A percentile compares a stretch with the other conserved stretches of the same genome.
Conservation (phyloP, 2,888 invertebrate species). For the Eumacrocentrus americanus region DNA sequence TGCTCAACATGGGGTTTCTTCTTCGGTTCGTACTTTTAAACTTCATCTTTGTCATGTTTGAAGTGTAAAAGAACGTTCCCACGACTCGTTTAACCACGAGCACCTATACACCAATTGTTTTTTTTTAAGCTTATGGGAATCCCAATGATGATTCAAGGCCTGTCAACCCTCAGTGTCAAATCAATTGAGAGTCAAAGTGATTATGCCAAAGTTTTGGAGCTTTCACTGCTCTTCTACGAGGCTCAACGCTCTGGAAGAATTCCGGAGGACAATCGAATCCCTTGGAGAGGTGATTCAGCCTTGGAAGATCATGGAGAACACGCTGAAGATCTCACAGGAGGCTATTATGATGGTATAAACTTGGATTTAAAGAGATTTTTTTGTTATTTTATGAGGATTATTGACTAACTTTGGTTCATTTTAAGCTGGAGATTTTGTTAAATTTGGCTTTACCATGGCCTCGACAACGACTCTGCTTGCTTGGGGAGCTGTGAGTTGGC, state of each 20-base stretch:
- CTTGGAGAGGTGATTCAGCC: slow-evolving; percentile 66
- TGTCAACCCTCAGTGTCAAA: slow-evolving; percentile 31
- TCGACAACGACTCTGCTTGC: slow-evolving; percentile 65
- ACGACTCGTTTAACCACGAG: slow-evolving; percentile 28
- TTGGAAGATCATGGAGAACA: slow-evolving; percentile 62
- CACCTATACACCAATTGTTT: slow-evolving; percentile 21
- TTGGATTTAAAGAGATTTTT: background rate
- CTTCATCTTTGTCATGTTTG: slow-evolving; percentile 10
- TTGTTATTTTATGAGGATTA: no score
- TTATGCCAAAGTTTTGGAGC: slow-evolving; percentile 62
- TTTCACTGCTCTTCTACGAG: slow-evolving; percentile 66
- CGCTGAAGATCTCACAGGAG: slow-evolving; percentile 66
- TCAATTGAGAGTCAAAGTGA: slow-evolving; percentile 48
- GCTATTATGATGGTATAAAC: slow-evolving; percentile 65
- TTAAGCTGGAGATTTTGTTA: slow-evolving; percentile 66
- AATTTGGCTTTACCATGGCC: slow-evolving; percentile 67
- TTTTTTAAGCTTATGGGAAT: slow-evolving; percentile 29
- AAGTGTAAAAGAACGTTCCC: background rate
- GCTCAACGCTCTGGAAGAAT: slow-evolving; percentile 66
- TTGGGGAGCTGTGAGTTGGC: slow-evolving; percentile 65
- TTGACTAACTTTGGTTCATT: background rate
- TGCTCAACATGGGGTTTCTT: slow-evolving; percentile 28
- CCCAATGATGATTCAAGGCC: slow-evolving; percentile 24
- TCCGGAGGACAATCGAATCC: slow-evolving; percentile 62
- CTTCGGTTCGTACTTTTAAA: no score